These are phyloP conservation scores for Neopipo cinnamomea DNA, from an alignment of 2,113 vertebrate genomes.

Conservation along the genomic window DNA sequence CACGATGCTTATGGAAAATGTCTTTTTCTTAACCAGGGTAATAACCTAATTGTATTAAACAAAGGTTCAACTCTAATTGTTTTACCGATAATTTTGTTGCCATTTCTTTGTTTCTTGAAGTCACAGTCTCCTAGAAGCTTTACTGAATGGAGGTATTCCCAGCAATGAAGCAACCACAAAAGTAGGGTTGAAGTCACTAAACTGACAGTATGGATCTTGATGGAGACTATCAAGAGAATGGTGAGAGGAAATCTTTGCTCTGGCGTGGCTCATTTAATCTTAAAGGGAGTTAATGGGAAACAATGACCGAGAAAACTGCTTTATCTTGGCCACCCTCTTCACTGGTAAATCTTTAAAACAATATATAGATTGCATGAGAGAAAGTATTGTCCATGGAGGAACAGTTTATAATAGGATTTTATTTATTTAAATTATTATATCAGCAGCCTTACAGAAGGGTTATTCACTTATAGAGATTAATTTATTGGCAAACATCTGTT, in stretches of 20 bases:
- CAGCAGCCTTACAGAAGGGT: not conserved
- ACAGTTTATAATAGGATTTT: not conserved
- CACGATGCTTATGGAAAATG: not conserved
- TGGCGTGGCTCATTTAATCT: not conserved
- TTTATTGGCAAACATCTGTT: not conserved
- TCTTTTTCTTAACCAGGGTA: not conserved
- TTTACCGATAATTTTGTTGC: not conserved
- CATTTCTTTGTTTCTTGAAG: not conserved
- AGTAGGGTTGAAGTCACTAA: not conserved
- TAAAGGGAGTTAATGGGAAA: not conserved
- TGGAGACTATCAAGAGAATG: not conserved
- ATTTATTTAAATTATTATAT: not conserved
- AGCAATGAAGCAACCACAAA: not conserved
- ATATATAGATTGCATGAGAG: not conserved
- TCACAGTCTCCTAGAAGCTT: not conserved
- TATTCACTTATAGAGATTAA: not conserved
- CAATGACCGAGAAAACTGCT: not conserved
- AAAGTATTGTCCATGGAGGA: not conserved
- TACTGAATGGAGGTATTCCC: not conserved
- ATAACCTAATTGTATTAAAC: not conserved
- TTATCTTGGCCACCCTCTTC: not conserved
- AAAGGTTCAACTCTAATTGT: not conserved
- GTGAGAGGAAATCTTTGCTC: not conserved
- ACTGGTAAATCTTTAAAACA: not conserved
- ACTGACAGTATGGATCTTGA: not conserved